Percentiles rank a stretch among this genome's conserved stretches.
Evolutionary conservation across 2,113 vertebrate species (phyloP).

Genomic region (Conger conger): DNA sequence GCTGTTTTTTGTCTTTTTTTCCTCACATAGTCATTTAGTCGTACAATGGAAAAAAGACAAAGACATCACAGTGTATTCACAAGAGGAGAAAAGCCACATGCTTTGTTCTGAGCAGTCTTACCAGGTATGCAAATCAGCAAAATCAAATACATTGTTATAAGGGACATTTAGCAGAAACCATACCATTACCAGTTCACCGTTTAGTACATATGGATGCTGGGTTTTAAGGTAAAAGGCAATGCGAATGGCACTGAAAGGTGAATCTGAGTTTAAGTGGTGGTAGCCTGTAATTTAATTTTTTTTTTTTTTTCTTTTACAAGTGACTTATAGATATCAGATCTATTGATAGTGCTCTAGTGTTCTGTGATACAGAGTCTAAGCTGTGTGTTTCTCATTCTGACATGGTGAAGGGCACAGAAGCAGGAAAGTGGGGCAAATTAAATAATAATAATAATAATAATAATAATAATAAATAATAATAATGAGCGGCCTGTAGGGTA

Average conservation of each 20-base stretch:
- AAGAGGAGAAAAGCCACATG: neutral
- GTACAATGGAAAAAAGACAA: too few relatives aligned
- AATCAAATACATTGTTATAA: neutral
- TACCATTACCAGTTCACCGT: neutral
- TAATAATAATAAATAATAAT: too few relatives aligned
- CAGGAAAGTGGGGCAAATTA: neutral
- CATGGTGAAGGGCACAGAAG: neutral
- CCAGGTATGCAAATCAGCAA: neutral
- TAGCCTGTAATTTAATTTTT: too few relatives aligned
- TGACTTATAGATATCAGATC: too few relatives aligned
- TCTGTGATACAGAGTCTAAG: neutral
- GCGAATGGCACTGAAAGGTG: too few relatives aligned
- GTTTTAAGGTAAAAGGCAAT: neutral
- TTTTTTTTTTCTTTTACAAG: too few relatives aligned
- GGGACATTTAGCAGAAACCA: neutral
- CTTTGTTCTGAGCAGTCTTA: neutral
- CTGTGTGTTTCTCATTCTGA: neutral
- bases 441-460: too few relatives aligned
- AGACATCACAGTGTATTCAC: neutral
- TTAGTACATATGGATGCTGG: neutral
- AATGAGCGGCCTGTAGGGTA: too few relatives aligned
- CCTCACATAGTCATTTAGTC: too few relatives aligned
- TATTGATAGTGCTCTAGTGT: neutral
- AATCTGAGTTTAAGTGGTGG: too few relatives aligned
- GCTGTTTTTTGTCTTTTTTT: too few relatives aligned